phyloP scores from a whole-genome alignment of 2,888 invertebrate genomes.

The Ochropleura leucogaster region DNA sequence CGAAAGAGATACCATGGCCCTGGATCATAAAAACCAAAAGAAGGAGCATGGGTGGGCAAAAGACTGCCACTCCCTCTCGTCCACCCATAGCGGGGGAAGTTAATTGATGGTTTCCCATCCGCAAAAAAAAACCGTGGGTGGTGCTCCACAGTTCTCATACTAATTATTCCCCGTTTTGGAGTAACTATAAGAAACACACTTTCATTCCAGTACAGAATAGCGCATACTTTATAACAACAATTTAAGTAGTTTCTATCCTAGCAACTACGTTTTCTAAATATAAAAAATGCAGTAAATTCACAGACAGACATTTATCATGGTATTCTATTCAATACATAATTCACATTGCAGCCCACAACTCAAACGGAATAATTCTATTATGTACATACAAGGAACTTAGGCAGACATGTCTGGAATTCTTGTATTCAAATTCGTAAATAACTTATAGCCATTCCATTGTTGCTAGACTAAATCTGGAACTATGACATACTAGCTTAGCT shows the following conservation, averaged over 20 bases:
- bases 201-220: neutral
- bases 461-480: conserved; percentile 15
- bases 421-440: conserved; percentile 42
- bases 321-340: conserved; percentile 40
- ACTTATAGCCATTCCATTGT: conserved; percentile 44
- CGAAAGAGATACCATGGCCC: too few species aligned
- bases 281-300: neutral
- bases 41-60: too few species aligned
- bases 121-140: too few species aligned
- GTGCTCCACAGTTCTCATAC: neutral
- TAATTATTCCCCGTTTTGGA: neutral
- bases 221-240: neutral
- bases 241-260: neutral
- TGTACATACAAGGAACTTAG: conserved; percentile 52
- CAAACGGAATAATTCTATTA: conserved; percentile 26
- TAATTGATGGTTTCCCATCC: too few species aligned
- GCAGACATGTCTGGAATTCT: conserved; percentile 46
- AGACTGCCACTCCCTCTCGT: too few species aligned
- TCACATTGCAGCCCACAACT: conserved; percentile 28
- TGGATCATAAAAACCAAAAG: too few species aligned
- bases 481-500: conserved; percentile 22
- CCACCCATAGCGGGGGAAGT: too few species aligned
- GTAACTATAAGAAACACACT: neutral
- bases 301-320: conserved; percentile 23
- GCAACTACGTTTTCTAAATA: conserved; percentile 4